Evolutionary conservation across 2,113 vertebrate genomes (phyloP).

Genomic region (Indicator indicator): DNA sequence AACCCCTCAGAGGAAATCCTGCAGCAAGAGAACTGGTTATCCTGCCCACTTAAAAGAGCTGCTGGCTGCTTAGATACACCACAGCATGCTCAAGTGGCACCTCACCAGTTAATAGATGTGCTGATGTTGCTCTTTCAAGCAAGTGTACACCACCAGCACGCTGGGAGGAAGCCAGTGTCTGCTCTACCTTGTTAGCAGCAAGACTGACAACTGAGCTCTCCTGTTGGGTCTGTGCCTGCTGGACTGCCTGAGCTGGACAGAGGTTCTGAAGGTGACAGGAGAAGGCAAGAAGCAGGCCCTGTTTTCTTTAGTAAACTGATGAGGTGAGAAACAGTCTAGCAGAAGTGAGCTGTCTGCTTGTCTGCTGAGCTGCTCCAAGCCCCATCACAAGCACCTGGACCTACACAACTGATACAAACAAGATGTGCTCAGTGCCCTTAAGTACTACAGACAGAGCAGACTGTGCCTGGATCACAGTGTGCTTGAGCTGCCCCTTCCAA

Average conservation of each 20-base stretch:
- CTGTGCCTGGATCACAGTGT: neutral
- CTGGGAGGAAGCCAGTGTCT: neutral
- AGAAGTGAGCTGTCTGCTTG: accelerated
- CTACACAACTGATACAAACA: neutral
- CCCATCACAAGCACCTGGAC: neutral
- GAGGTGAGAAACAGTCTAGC: neutral
- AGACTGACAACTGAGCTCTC: neutral
- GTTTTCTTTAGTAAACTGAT: neutral
- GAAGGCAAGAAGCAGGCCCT: neutral
- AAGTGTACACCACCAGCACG: accelerated
- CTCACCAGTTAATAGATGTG: neutral
- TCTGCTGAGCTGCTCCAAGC: neutral
- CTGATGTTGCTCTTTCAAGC: neutral
- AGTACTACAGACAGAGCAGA: neutral
- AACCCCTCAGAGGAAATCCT: neutral
- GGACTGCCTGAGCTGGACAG: neutral
- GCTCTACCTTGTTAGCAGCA: neutral
- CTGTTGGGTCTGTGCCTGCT: neutral
- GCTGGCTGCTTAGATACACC: neutral
- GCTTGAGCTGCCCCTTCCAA: neutral
- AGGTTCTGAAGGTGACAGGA: neutral
- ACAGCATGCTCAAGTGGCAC: neutral
- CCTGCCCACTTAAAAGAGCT: neutral
- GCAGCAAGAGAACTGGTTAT: neutral
- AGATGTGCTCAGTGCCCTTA: accelerated